Evolutionary conservation across 2,888 invertebrate species (phyloP), one percentile per base, ranked within the genome.

Genomic region (Argyra leucocephala): DNA sequence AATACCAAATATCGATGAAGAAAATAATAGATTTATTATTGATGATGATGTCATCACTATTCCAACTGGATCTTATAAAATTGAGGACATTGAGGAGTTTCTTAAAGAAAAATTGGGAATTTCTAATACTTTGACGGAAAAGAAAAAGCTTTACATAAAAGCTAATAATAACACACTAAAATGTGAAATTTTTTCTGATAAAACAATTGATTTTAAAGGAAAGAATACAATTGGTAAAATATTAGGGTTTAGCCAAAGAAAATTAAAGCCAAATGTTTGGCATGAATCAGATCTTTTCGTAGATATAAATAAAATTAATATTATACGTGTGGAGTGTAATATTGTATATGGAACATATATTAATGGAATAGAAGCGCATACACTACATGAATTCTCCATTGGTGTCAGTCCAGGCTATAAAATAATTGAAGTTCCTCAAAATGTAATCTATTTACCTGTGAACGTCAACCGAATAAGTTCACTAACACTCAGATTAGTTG

Each of bases 331-430:
- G 22, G 66, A 68, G 23, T 67, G 65, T 21, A 65, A 69, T 65
- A 63, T 66, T 22, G 64, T 65, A 24, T 48, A 60, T 57, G 63
- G 26, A 15, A 63, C 63, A 6, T 68, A 63, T 65, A 64, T 68
- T 4, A 68, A 67, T 68, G 70, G 71, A 22, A 66, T 67, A 64
- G 69, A 66, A 22, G 70, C 71, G 22, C 75, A 78, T 63, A 74
- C 71, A 4, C 71, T 76, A 63, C 73, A 76, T 65, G 71, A 75
- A 69, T 76, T 76, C 69, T 71, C 70, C 23, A 72, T 73, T 6
- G 69, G 67, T 37, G 73, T 74, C n/a, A 68, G 69, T 22, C 73
- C 74, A 9, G 77, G 76, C 21, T 77, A 71, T 72, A 72, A 74
- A 69, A 72, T 75, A 57, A 67, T 74, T 61, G 74, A 75, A 67